A percentile compares a stretch with the other conserved stretches of the same genome.
phyloP scores from a whole-genome alignment of 2,888 invertebrate species.

The Amphipoea lucens region DNA sequence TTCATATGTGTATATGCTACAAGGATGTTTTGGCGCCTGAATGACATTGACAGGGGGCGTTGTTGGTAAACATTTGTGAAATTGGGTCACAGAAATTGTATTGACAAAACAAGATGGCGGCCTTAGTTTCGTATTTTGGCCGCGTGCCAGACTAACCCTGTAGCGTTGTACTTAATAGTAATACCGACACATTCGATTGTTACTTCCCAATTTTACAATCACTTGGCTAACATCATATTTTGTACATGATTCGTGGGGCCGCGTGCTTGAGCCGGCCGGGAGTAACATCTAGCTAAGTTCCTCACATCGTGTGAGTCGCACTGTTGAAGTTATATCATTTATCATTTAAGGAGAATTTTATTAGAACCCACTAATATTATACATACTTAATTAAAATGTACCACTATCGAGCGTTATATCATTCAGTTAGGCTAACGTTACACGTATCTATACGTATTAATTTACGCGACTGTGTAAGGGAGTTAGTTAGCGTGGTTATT shows the following conservation, averaged over 20 bases:
- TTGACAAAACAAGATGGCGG: not conserved
- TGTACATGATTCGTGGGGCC: constrained; percentile 44
- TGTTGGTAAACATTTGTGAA: not conserved
- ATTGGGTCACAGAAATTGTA: not conserved
- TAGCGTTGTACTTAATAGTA: not conserved
- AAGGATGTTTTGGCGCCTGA: not conserved
- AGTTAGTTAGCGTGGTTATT: constrained; percentile 68
- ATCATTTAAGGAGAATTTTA: constrained; percentile 75
- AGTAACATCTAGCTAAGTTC: constrained; percentile 63
- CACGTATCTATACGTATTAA: constrained; percentile 63
- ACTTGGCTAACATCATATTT: constrained; percentile 5
- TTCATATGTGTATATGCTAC: not conserved
- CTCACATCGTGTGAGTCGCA: constrained; percentile 66
- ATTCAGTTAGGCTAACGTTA: constrained; percentile 73
- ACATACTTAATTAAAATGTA: constrained; percentile 62
- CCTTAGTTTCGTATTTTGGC: not conserved
- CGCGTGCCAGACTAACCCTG: not conserved
- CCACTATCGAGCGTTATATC: constrained; percentile 72
- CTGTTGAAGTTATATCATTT: constrained; percentile 73
- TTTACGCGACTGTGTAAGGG: constrained; percentile 68
- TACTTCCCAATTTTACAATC: constrained; percentile 6
- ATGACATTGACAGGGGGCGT: not conserved
- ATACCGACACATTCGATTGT: constrained; percentile 8
- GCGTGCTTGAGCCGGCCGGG: constrained; percentile 57
- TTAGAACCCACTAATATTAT: constrained; percentile 72